phyloP scores from a whole-genome alignment of 2,113 vertebrate species.

The Apodemus sylvaticus region DNA sequence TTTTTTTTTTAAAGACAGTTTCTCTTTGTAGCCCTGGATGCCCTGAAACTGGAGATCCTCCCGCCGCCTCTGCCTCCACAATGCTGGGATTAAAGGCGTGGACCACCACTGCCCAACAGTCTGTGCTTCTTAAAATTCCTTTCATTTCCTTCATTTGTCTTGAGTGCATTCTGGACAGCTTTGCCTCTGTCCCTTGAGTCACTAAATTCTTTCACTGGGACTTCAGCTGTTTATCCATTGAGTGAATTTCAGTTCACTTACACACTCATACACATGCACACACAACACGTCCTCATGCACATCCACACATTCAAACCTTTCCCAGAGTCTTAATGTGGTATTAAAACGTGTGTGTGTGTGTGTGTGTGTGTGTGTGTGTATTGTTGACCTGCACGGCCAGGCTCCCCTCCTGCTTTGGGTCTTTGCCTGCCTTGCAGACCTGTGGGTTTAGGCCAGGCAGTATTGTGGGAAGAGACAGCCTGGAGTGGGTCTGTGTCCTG shows the following conservation, averaged over 20 bases:
- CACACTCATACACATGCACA: neutral
- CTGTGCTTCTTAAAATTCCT: neutral
- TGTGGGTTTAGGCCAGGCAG: neutral
- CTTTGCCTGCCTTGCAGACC: neutral
- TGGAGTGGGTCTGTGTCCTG: neutral
- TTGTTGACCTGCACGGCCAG: neutral
- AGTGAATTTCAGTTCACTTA: neutral
- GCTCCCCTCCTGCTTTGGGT: neutral
- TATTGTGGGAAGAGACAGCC: neutral
- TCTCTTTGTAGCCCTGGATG: neutral
- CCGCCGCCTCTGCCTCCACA: neutral
- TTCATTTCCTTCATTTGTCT: neutral
- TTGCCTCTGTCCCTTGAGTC: neutral
- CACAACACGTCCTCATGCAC: neutral
- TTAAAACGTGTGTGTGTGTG: neutral
- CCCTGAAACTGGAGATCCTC: neutral
- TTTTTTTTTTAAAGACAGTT: neutral
- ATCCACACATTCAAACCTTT: neutral
- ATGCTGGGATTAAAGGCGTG: neutral
- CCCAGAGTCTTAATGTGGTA: neutral
- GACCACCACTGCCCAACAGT: neutral
- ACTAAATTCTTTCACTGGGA: neutral
- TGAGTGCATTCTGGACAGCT: neutral
- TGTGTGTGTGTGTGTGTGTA: too few relatives aligned
- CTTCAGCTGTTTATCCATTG: neutral